A percentile compares a stretch with the other conserved stretches of the same genome.
Evolutionary conservation across 2,797 vertebrate species (phyloP).

Genomic region (Cynodonichthys magdalenae): DNA sequence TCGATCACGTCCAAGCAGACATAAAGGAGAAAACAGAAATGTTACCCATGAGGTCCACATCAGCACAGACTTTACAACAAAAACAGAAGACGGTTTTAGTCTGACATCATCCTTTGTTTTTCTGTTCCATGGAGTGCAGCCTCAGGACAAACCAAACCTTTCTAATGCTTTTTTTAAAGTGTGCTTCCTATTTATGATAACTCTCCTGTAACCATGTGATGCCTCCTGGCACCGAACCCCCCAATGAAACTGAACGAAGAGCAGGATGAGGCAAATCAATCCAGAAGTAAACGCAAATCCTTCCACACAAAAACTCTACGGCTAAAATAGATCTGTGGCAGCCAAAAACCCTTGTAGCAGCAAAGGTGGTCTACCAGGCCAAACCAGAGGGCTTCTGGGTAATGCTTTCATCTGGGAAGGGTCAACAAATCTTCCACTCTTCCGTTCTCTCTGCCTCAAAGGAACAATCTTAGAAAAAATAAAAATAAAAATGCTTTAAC

Average conservation of each 20-base stretch:
- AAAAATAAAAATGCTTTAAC: conserved; percentile 47
- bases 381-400: conserved; percentile 54
- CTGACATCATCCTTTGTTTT: conserved; percentile 14
- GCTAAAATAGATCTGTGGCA: conserved; percentile 49
- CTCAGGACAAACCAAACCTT: conserved; percentile 30
- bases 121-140: conserved; percentile 8
- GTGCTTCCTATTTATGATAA: conserved; percentile 18
- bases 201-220: conserved; percentile 11
- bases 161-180: conserved; percentile 37
- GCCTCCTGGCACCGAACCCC: conserved; percentile 40
- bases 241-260: conserved; percentile 16
- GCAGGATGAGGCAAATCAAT: conserved; percentile 54
- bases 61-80: conserved; percentile 21
- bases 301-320: conserved; percentile 35
- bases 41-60: conserved; percentile 46
- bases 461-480: conserved; percentile 39
- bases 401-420: conserved; percentile 60
- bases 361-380: conserved; percentile 41
- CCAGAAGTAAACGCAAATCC: conserved; percentile 48
- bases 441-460: conserved; percentile 48
- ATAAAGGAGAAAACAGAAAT: conserved; percentile 42
- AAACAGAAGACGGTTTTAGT: conserved; percentile 21
- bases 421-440: conserved; percentile 50
- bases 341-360: conserved; percentile 27
- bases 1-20: conserved; percentile 35